These are phyloP conservation scores for Epirrhoe alternata DNA, from an alignment of 2,888 invertebrate genomes.

Conservation along the genomic window DNA sequence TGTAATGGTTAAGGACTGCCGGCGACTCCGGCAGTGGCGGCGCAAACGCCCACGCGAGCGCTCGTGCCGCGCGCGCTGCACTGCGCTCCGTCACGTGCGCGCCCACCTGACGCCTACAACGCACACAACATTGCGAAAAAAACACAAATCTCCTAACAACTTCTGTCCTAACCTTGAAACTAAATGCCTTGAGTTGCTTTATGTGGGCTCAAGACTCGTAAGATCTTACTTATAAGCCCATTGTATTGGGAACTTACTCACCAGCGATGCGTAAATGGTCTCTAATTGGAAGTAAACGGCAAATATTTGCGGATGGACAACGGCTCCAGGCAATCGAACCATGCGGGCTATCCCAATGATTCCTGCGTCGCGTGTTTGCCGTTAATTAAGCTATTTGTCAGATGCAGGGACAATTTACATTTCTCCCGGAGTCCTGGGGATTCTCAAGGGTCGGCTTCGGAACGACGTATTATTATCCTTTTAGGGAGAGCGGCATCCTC, in stretches of 20 bases:
- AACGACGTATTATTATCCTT: conserved; percentile 85
- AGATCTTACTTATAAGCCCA: conserved; percentile 67
- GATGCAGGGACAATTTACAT: conserved; percentile 80
- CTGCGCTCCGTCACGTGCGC: conserved; percentile 76
- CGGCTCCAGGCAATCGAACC: conserved; percentile 48
- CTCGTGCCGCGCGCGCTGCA: conserved; percentile 66
- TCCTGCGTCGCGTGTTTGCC: conserved; percentile 74
- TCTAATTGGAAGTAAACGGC: conserved; percentile 38
- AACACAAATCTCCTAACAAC: conserved; percentile 72
- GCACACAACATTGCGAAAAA: conserved; percentile 81
- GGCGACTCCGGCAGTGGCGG: conserved; percentile 57
- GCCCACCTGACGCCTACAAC: conserved; percentile 80
- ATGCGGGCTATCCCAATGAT: conserved; percentile 74
- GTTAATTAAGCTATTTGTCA: conserved; percentile 86
- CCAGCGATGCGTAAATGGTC: conserved; percentile 40
- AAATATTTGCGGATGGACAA: conserved; percentile 45
- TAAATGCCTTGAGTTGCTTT: conserved; percentile 75
- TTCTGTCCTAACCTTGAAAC: conserved; percentile 78
- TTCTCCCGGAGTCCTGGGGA: conserved; percentile 74
- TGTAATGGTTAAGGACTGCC: conserved; percentile 38
- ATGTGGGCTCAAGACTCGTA: conserved; percentile 71
- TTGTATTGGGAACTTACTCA: conserved; percentile 62
- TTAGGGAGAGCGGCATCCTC: conserved; percentile 83
- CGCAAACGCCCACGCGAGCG: conserved; percentile 71
- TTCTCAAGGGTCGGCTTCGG: conserved; percentile 67